phyloP scores from a whole-genome alignment of 2,113 vertebrate genomes.

The Daphoenositta chrysoptera region DNA sequence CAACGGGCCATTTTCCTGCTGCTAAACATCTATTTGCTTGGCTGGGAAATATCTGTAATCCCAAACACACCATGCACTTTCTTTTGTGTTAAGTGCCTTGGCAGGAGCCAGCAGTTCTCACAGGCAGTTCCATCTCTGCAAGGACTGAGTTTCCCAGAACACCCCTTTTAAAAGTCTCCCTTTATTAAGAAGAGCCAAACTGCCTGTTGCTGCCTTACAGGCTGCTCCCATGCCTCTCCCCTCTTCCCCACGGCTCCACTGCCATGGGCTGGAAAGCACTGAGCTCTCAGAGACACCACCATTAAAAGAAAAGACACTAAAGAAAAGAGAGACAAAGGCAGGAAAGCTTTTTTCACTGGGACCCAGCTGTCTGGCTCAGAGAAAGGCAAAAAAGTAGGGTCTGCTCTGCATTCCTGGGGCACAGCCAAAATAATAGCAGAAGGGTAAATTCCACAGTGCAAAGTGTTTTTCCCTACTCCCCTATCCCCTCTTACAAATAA shows the following conservation, averaged over 20 bases:
- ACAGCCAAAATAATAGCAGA: not conserved
- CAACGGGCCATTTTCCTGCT: not conserved
- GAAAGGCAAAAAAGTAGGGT: not conserved
- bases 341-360: not conserved
- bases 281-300: not conserved
- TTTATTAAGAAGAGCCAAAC: not conserved
- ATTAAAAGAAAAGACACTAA: slow-evolving; percentile 9
- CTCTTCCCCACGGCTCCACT: not conserved
- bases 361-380: slow-evolving; percentile 16
- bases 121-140: not conserved
- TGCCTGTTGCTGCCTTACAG: not conserved
- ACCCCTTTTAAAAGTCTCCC: not conserved
- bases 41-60: not conserved
- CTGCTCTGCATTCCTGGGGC: not conserved
- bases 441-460: not conserved
- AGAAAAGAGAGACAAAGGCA: slow-evolving; percentile 36
- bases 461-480: not conserved
- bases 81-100: not conserved
- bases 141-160: not conserved
- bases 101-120: not conserved
- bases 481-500: not conserved
- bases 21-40: not conserved
- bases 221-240: not conserved
- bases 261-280: not conserved
- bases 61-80: not conserved